Conservation (phyloP, 2,797 vertebrate genomes). For the Lacerta bilineata region DNA sequence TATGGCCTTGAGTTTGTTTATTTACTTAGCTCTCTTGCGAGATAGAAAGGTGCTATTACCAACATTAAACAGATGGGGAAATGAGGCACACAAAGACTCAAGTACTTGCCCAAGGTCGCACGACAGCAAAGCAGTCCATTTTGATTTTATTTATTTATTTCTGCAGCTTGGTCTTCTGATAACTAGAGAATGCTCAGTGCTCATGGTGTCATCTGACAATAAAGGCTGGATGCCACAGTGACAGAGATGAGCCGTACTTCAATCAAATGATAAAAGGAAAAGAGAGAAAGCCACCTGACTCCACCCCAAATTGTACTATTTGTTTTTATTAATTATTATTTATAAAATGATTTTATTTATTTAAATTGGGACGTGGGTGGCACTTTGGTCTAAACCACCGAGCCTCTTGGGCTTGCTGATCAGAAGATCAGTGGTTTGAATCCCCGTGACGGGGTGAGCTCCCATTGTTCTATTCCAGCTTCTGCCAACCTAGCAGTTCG, state of each 20-base stretch:
- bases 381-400: no score
- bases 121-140: not conserved
- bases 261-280: not conserved
- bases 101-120: constrained; percentile 30
- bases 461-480: no score
- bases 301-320: not conserved
- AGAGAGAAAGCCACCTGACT: no score
- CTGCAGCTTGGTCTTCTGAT: not conserved
- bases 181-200: not conserved
- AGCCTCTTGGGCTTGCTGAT: no score
- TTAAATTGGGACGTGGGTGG: no score
- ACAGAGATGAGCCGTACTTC: not conserved
- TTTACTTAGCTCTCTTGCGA: constrained; percentile 24
- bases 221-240: not conserved
- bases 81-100: constrained; percentile 7
- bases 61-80: constrained; percentile 36
- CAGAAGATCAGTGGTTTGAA: no score
- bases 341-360: no score
- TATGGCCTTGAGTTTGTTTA: constrained; percentile 35
- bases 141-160: not conserved
- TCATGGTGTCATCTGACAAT: not conserved
- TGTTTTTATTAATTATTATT: no score
- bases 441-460: no score
- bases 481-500: no score
- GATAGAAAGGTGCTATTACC: constrained; percentile 21